phyloP scores from a whole-genome alignment of 2,113 vertebrate genomes.

The Pelobates fuscus region DNA sequence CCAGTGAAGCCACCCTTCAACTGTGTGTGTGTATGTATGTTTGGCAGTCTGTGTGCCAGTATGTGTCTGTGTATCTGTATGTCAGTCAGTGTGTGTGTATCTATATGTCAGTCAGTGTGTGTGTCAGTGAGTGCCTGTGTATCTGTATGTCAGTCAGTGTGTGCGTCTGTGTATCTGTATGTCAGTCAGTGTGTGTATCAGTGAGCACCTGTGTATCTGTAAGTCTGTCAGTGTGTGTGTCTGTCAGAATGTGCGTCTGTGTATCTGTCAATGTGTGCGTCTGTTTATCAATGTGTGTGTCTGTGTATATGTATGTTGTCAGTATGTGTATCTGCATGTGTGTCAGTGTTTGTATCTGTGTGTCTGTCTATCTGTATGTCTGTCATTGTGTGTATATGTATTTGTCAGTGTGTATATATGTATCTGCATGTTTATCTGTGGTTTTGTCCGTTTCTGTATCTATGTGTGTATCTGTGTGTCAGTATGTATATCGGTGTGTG shows the following conservation, averaged over 20 bases:
- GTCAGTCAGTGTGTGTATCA: neutral
- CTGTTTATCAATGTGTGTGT: too few species aligned
- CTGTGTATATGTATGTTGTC: too few species aligned
- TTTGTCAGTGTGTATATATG: too few species aligned
- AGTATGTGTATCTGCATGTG: too few species aligned
- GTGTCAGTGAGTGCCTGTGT: neutral
- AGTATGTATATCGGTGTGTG: too few species aligned
- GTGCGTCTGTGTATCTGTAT: too few species aligned
- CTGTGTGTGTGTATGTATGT: neutral
- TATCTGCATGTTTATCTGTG: neutral
- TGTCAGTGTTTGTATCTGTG: too few species aligned
- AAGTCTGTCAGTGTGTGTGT: neutral
- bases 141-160: too few species aligned
- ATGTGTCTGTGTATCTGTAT: neutral
- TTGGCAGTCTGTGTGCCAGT: neutral
- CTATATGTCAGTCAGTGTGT: neutral
- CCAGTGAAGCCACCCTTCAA: too few species aligned
- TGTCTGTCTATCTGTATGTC: too few species aligned
- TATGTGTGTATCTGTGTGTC: neutral
- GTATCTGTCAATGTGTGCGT: too few species aligned
- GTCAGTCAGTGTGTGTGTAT: neutral
- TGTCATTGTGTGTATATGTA: too few species aligned
- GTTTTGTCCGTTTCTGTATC: neutral
- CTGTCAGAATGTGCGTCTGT: neutral
- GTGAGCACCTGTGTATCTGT: neutral